Evolutionary conservation across 2,113 vertebrate genomes (phyloP).

Genomic region (Montifringilla adamsi): DNA sequence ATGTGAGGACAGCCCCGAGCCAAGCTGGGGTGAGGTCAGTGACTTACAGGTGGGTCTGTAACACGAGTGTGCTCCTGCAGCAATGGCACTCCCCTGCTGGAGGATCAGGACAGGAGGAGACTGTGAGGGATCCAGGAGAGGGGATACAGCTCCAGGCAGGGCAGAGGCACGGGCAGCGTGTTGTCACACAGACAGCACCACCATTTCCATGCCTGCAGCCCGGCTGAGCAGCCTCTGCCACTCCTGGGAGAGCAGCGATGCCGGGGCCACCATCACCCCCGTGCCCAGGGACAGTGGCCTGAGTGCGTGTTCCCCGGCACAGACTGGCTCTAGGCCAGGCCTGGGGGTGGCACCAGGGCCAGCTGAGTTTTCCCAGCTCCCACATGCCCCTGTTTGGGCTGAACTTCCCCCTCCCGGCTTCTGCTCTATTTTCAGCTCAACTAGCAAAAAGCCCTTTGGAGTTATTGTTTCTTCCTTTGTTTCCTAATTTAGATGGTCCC

Average conservation of each 20-base stretch:
- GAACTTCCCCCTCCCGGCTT: neutral
- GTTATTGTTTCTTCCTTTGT: neutral
- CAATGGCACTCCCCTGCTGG: neutral
- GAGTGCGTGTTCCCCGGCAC: rapidly evolving
- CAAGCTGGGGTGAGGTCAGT: neutral
- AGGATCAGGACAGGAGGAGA: rapidly evolving
- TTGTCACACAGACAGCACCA: too few relatives aligned
- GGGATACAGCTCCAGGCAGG: neutral
- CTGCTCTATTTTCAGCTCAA: slow-evolving; percentile 2
- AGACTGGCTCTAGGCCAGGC: neutral
- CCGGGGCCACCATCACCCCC: rapidly evolving
- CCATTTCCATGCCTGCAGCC: neutral
- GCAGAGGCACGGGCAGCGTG: neutral
- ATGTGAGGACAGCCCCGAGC: rapidly evolving
- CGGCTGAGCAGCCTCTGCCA: neutral
- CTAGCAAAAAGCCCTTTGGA: neutral
- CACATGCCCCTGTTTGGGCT: neutral
- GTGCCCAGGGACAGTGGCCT: neutral
- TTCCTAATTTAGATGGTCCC: slow-evolving; percentile 57
- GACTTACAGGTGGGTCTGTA: neutral
- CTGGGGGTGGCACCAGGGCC: rapidly evolving
- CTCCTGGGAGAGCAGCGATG: neutral
- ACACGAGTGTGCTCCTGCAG: neutral
- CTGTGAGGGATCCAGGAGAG: neutral
- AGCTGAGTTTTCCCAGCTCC: neutral